These are phyloP conservation scores for Rhagophthalmus giganteus DNA, from an alignment of 2,888 invertebrate species.

Conservation along the genomic window DNA sequence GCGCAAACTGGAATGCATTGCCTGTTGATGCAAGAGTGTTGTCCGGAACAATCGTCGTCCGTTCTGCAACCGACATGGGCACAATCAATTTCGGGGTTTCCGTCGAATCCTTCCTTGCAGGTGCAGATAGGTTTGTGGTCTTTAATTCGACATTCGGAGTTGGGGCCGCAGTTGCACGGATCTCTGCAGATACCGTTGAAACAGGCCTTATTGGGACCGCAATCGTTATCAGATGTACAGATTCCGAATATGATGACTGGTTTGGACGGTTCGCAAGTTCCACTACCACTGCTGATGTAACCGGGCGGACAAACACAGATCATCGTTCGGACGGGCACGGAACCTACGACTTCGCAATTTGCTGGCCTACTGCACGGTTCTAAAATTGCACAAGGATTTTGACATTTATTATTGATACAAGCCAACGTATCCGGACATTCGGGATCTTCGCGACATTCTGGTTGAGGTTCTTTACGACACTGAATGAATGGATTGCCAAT, in stretches of 20 bases:
- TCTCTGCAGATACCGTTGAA: conserved; percentile 77
- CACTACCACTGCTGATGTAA: conserved; percentile 81
- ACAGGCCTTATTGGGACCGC: conserved; percentile 77
- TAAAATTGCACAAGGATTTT: conserved; percentile 77
- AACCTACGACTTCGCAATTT: conserved; percentile 78
- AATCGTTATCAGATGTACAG: conserved; percentile 78
- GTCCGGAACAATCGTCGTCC: conserved; percentile 77
- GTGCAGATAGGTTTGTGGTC: conserved; percentile 87
- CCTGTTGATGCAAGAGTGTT: conserved; percentile 81
- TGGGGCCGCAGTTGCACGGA: conserved; percentile 84
- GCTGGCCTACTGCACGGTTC: conserved; percentile 81
- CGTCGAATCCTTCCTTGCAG: conserved; percentile 80
- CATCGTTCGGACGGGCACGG: conserved; percentile 85
- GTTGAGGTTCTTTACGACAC: conserved; percentile 72
- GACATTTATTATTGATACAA: conserved; percentile 80
- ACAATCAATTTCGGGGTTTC: conserved; percentile 83
- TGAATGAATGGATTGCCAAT: conserved; percentile 81
- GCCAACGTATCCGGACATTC: conserved; percentile 81
- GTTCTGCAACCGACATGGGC: conserved; percentile 72
- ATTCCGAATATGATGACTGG: conserved; percentile 63
- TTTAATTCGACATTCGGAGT: conserved; percentile 81
- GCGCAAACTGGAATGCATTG: conserved; percentile 82
- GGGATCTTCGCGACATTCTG: conserved; percentile 77
- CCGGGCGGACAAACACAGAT: conserved; percentile 88
- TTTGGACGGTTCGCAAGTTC: conserved; percentile 75